These are phyloP conservation scores for Dolichopus griseipennis DNA, from an alignment of 2,888 invertebrate genomes.

Conservation along the genomic window DNA sequence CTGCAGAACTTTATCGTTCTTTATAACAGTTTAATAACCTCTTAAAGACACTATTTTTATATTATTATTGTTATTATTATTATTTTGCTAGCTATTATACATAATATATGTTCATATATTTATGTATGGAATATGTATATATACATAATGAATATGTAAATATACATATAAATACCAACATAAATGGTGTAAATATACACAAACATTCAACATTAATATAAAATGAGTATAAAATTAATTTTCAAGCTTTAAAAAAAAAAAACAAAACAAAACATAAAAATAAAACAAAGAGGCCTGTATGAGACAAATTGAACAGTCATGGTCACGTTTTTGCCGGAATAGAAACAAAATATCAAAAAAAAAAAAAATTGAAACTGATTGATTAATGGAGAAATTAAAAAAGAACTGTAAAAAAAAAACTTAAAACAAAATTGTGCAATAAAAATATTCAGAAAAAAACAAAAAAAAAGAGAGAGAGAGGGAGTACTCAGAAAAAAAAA, in stretches of 20 bases:
- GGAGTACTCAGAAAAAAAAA: not conserved
- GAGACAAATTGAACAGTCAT: conserved; percentile 1
- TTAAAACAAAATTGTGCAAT: not conserved
- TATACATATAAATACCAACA: too few relatives aligned
- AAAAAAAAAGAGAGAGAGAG: too few relatives aligned
- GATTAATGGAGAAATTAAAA: not conserved
- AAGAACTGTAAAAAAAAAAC: not conserved
- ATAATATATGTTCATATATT: too few relatives aligned
- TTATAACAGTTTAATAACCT: conserved; percentile 1
- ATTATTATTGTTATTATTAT: not conserved
- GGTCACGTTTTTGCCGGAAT: not conserved
- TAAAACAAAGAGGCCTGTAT: not conserved
- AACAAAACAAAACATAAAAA: too few relatives aligned
- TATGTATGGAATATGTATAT: too few relatives aligned
- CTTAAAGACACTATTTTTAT: not conserved
- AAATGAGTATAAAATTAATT: not conserved
- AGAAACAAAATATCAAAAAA: not conserved
- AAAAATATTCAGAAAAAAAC: not conserved
- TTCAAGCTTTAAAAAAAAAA: not conserved
- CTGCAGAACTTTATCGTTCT: not conserved
- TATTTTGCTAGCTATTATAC: too few relatives aligned
- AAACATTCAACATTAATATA: not conserved
- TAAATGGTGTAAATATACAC: not conserved
- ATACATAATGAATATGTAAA: not conserved
- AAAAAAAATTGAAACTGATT: not conserved